phyloP scores from a whole-genome alignment of 2,113 vertebrate genomes.

The Hyla sarda region DNA sequence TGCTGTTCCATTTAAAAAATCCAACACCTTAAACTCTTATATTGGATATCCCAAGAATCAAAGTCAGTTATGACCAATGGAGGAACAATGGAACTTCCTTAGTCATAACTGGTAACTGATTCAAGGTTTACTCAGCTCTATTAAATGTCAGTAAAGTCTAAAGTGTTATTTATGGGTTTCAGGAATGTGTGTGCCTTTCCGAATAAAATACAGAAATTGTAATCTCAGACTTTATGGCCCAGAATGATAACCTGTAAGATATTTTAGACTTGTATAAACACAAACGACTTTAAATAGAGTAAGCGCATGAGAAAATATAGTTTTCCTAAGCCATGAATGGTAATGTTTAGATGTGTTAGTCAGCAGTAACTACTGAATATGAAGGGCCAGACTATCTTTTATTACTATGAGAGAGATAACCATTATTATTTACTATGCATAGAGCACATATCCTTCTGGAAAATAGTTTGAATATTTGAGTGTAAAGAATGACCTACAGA shows the following conservation, averaged over 20 bases:
- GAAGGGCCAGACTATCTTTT: not conserved
- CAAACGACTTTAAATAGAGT: not conserved
- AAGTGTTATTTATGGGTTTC: not conserved
- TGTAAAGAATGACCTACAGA: too few relatives aligned
- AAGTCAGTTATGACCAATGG: too few relatives aligned
- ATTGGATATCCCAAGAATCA: too few relatives aligned
- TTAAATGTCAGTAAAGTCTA: not conserved
- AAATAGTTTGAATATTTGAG: too few relatives aligned
- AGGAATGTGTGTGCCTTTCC: not conserved
- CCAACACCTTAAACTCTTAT: too few relatives aligned
- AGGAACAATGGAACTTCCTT: too few relatives aligned
- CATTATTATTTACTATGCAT: too few relatives aligned
- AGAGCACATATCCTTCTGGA: too few relatives aligned
- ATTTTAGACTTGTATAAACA: slow-evolving; percentile 21
- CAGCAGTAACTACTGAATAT: not conserved
- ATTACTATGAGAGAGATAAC: not conserved
- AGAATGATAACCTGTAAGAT: slow-evolving; percentile 11
- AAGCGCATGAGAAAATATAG: not conserved
- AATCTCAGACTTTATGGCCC: not conserved
- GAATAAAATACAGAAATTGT: not conserved
- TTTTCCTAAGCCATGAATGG: slow-evolving; percentile 3
- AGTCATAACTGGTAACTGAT: too few relatives aligned
- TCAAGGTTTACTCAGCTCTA: not conserved
- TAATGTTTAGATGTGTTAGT: slow-evolving; percentile 6
- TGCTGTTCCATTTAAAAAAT: too few relatives aligned